Percentiles rank a stretch among this genome's conserved stretches.
These are phyloP conservation scores for Oncorhynchus gorbuscha DNA, from an alignment of 2,113 vertebrate species.

Conservation along the genomic window DNA sequence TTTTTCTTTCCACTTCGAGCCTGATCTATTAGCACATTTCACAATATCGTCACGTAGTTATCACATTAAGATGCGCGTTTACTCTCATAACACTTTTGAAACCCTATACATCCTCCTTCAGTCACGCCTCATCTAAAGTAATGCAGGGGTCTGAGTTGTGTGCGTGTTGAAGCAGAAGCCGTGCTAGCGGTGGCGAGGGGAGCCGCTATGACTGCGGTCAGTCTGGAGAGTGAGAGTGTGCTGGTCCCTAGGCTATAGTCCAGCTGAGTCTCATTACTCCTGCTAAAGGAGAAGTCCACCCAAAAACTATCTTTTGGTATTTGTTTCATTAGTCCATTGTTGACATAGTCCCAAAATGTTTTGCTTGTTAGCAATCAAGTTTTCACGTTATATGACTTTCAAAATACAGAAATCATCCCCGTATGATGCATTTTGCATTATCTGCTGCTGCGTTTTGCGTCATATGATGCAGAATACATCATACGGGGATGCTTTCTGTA, in stretches of 20 bases:
- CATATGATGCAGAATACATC: too few relatives aligned
- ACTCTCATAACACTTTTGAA: neutral
- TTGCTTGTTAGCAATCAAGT: too few relatives aligned
- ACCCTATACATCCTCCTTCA: neutral
- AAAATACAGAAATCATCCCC: too few relatives aligned
- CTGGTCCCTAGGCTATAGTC: neutral
- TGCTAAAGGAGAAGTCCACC: too few relatives aligned
- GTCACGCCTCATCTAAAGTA: neutral
- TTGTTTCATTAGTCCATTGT: too few relatives aligned
- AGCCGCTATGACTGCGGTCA: slow-evolving; percentile 1
- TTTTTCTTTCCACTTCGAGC: neutral
- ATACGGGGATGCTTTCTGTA: too few relatives aligned
- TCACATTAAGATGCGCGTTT: neutral
- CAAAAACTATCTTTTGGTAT: too few relatives aligned
- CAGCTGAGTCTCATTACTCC: slow-evolving; percentile 18
- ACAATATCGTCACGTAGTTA: neutral
- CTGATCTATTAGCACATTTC: neutral
- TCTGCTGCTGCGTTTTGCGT: too few relatives aligned
- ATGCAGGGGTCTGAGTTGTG: neutral
- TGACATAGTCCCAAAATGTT: too few relatives aligned
- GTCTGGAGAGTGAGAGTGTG: slow-evolving; percentile 5
- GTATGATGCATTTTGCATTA: too few relatives aligned
- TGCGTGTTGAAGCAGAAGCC: neutral
- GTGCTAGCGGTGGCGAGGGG: neutral
- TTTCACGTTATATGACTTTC: too few relatives aligned